A percentile compares a stretch with the other conserved stretches of the same genome.
phyloP scores from a whole-genome alignment of 2,888 invertebrate species.

The Drosophila cognata region DNA sequence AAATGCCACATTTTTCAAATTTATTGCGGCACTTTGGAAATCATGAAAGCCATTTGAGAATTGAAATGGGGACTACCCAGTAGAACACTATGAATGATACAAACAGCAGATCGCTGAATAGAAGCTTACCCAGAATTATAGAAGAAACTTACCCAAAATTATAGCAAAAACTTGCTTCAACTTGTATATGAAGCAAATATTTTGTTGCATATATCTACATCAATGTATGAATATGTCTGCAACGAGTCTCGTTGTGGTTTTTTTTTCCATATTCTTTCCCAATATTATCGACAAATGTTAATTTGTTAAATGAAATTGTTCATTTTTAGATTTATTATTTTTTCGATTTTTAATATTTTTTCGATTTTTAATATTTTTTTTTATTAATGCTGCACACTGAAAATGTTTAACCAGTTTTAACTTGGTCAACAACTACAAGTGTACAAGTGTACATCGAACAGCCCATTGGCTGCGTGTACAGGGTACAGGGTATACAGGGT shows the following conservation, averaged over 20 bases:
- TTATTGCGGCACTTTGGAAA: too few relatives aligned
- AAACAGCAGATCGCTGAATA: neutral
- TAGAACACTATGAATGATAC: neutral
- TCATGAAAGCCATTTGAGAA: neutral
- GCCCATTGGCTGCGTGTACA: neutral
- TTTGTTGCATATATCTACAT: neutral
- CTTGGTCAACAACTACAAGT: neutral
- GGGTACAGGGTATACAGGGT: constrained; percentile 16
- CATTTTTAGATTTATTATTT: neutral
- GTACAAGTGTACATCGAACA: neutral
- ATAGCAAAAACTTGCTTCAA: neutral
- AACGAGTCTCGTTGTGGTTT: too few relatives aligned
- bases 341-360: neutral
- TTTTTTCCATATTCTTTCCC: too few relatives aligned
- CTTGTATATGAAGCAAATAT: neutral
- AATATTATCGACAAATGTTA: neutral
- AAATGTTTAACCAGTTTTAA: neutral
- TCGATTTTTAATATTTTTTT: neutral
- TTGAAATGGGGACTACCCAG: neutral
- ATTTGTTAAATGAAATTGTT: neutral
- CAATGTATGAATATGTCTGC: neutral
- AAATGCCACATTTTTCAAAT: too few relatives aligned
- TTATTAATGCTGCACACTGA: neutral
- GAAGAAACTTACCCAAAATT: neutral
- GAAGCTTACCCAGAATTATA: neutral